Evolutionary conservation across 2,797 vertebrate species (phyloP).

Genomic region (Saguinus oedipus): DNA sequence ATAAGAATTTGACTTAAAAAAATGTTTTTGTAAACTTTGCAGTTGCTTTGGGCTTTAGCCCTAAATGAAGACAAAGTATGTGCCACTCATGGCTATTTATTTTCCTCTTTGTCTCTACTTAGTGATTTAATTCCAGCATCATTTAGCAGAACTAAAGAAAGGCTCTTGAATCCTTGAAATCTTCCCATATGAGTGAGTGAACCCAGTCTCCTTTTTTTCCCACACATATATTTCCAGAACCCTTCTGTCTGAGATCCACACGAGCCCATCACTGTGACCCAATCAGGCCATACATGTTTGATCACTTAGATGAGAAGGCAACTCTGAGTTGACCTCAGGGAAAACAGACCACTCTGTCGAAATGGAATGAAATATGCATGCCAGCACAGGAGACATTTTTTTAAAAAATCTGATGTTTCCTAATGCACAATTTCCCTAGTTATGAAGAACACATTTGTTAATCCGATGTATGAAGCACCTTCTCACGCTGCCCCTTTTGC

Average conservation of each 20-base stretch:
- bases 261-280: background rate
- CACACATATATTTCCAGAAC: background rate
- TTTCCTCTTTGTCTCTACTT: background rate
- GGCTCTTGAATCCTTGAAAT: background rate
- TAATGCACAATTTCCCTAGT: background rate
- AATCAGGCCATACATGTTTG: background rate
- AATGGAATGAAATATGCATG: background rate
- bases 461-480: accelerated
- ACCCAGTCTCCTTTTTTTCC: background rate
- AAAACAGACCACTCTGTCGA: background rate
- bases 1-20: background rate
- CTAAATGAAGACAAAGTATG: background rate
- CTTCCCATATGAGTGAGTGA: background rate
- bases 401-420: background rate
- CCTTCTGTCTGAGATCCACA: background rate
- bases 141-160: background rate
- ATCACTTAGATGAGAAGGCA: background rate
- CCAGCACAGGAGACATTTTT: background rate
- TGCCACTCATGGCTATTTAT: background rate
- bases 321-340: background rate
- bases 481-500: background rate
- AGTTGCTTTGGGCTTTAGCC: background rate
- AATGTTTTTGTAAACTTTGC: background rate
- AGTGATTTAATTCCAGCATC: background rate
- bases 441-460: background rate